Evolutionary conservation across 2,888 invertebrate species (phyloP), one percentile per base, ranked within the genome.

Genomic region (Lysandra coridon): DNA sequence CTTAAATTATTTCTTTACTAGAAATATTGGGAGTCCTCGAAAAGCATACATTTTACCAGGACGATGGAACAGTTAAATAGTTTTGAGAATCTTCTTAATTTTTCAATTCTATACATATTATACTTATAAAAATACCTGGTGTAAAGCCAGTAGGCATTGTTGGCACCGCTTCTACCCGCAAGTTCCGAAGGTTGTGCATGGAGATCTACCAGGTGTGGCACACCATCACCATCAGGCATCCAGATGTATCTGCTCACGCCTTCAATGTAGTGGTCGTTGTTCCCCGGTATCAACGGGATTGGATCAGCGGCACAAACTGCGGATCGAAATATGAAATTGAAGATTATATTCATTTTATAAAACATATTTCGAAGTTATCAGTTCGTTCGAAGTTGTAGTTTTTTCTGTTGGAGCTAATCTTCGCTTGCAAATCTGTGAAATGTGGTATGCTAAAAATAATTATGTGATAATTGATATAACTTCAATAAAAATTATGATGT

Each of bases 221-320:
- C 80, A 7, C 85, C 87, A 0, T 88, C 84, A 23, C 85, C 86
- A 81, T 89, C 87, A 6, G 88, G 85, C 86, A 89, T 88, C 87
- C 87, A 88, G n/a, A 88, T 86, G 81, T 87, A 89, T n/a, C 88
- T 86, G 81, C 86, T 88, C 40, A 83, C 84, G 0, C 87, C 87
- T 69, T 88, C 88, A 12, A 86, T 85, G 79, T 87, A 88, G 80
- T 87, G 85, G 77, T 85, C 86, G 80, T 87, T 88, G 78, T 88
- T 87, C n/a, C 84, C 84, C 4, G 87, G 87, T 49, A 85, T 79
- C 49, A 79, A 40, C 44, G 85, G 86, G 23, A 86, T 83, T 1
- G 85, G 83, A 53, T 82, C 80, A 14, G 83, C 81, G 60, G 82
- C 76, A 57, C 57, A 76, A 53, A 76, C 76, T 76, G 14, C 6